Conservation (phyloP, 2,797 vertebrate genomes). For the Tapera naevia region DNA sequence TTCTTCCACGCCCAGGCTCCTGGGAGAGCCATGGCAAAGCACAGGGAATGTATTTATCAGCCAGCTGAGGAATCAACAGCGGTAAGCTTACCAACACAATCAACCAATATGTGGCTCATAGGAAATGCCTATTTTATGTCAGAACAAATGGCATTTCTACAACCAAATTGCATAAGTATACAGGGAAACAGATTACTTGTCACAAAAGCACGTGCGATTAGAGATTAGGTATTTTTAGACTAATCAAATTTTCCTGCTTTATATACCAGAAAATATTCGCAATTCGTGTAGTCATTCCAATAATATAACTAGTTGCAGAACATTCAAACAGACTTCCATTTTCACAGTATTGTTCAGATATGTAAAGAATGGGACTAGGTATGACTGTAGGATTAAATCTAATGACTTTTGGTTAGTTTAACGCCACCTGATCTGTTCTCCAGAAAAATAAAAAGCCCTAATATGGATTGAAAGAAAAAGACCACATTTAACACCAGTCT, state of each 20-base stretch:
- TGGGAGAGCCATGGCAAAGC: neutral
- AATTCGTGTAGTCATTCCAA: neutral
- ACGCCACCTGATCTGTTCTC: neutral
- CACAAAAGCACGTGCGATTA: neutral
- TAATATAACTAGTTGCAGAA: neutral
- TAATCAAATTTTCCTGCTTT: neutral
- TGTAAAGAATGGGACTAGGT: neutral
- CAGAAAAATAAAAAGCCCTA: neutral
- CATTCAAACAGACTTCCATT: neutral
- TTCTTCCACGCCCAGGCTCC: neutral
- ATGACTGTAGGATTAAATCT: neutral
- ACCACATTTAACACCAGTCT: neutral
- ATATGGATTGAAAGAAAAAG: neutral
- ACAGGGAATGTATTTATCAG: neutral
- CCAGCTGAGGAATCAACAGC: neutral
- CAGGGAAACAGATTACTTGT: neutral
- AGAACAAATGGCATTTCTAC: neutral
- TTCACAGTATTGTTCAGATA: neutral
- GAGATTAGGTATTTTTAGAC: neutral
- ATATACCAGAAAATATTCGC: neutral
- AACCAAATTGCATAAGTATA: neutral
- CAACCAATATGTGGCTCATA: neutral
- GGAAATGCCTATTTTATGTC: neutral
- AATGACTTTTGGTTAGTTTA: neutral
- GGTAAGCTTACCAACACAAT: neutral